These are phyloP conservation scores for Lagocephalus sceleratus DNA, from an alignment of 2,797 vertebrate genomes.

Conservation along the genomic window DNA sequence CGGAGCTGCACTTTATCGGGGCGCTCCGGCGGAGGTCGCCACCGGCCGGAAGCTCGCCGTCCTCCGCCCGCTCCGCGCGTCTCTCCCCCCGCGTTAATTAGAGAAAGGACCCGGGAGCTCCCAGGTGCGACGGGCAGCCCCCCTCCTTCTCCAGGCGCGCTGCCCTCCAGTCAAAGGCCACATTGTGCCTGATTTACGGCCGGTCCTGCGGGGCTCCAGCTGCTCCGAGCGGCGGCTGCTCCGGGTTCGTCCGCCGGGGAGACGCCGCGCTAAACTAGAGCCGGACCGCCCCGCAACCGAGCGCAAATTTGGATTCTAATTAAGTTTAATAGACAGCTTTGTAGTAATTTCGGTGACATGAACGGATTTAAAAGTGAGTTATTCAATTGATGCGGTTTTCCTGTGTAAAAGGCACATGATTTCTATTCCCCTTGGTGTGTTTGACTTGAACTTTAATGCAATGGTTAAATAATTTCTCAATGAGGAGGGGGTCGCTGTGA, in stretches of 20 bases:
- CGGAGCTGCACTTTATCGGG: constrained; percentile 17
- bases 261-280: not conserved
- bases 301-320: too few species aligned
- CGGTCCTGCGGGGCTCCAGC: constrained; percentile 38
- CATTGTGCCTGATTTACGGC: constrained; percentile 66
- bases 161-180: constrained; percentile 61
- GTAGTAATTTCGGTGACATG: too few species aligned
- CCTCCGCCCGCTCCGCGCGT: not conserved
- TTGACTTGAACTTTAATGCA: too few species aligned
- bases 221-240: not conserved
- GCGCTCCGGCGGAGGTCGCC: not conserved
- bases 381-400: not conserved
- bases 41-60: not conserved
- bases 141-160: constrained; percentile 13
- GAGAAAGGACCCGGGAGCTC: not conserved
- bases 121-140: not conserved
- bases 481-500: constrained; percentile 12
- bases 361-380: not conserved
- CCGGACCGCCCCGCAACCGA: too few species aligned
- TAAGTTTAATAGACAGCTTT: too few species aligned
- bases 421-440: too few species aligned
- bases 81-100: not conserved
- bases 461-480: not conserved
- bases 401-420: too few species aligned
- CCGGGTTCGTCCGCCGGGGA: not conserved